phyloP scores from a whole-genome alignment of 2,888 invertebrate species.

The Cerceris rybyensis region DNA sequence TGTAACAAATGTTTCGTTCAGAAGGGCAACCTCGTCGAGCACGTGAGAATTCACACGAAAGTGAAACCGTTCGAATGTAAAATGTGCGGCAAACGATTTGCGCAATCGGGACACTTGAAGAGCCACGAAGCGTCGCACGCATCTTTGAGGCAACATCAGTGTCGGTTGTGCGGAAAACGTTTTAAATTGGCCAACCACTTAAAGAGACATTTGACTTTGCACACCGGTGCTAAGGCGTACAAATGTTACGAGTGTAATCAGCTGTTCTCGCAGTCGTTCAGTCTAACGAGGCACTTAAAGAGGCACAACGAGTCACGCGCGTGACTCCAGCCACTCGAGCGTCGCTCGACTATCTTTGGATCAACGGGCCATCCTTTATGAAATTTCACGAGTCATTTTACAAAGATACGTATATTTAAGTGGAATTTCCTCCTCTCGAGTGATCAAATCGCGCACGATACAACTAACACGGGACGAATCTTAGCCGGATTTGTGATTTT shows the following conservation, averaged over 20 bases:
- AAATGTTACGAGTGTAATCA: conserved; percentile 82
- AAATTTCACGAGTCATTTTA: not conserved
- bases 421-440: too few relatives aligned
- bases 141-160: conserved; percentile 74
- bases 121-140: conserved; percentile 76
- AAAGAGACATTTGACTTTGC: conserved; percentile 77
- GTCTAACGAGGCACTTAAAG: conserved; percentile 83
- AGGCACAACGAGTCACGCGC: conserved; percentile 77
- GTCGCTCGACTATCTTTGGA: not conserved
- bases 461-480: not conserved
- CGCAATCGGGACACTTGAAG: conserved; percentile 79
- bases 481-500: conserved; percentile 39
- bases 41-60: conserved; percentile 78
- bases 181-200: conserved; percentile 79
- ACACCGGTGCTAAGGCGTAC: conserved; percentile 76
- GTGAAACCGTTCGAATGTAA: conserved; percentile 77
- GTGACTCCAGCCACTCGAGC: conserved; percentile 22
- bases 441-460: not conserved
- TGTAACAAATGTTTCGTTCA: conserved; percentile 77
- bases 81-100: conserved; percentile 75
- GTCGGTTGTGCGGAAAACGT: conserved; percentile 77
- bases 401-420: not conserved
- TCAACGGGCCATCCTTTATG: not conserved
- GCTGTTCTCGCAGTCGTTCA: conserved; percentile 82
- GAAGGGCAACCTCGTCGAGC: conserved; percentile 78